A percentile compares a stretch with the other conserved stretches of the same genome.
Evolutionary conservation across 2,888 invertebrate species (phyloP).

Genomic region (Temnothorax rugatulus): DNA sequence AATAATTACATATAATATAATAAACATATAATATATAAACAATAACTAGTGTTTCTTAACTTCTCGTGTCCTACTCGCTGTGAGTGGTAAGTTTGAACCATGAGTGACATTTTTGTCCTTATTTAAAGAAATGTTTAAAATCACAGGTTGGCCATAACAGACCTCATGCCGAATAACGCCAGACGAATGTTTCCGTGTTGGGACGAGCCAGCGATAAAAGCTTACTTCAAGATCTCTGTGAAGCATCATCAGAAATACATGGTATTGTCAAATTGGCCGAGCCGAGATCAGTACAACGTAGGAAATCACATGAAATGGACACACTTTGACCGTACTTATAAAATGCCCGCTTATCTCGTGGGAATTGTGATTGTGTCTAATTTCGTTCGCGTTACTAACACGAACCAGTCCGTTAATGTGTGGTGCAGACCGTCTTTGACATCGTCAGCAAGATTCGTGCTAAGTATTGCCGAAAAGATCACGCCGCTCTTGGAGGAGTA

Average conservation of each 20-base stretch:
- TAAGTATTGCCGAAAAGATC: not conserved
- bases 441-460: not conserved
- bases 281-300: not conserved
- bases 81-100: too few species aligned
- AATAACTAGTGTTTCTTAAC: too few species aligned
- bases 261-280: constrained; percentile 83
- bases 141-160: constrained; percentile 88
- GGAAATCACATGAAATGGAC: not conserved
- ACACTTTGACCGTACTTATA: not conserved
- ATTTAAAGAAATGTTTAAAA: not conserved
- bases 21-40: not conserved
- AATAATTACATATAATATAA: too few species aligned
- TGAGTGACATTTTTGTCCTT: too few species aligned
- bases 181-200: constrained; percentile 92
- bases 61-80: too few species aligned
- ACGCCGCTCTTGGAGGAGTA: not conserved
- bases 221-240: constrained; percentile 89
- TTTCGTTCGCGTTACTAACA: not conserved
- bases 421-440: constrained; percentile 12
- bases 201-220: constrained; percentile 91
- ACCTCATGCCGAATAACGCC: constrained; percentile 90
- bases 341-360: constrained; percentile 34
- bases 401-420: constrained; percentile 1
- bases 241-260: constrained; percentile 87
- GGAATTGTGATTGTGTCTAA: not conserved